Percentiles rank a stretch among this genome's conserved stretches.
Conservation (phyloP, 2,888 invertebrate genomes). For the Parnassius orleans region DNA sequence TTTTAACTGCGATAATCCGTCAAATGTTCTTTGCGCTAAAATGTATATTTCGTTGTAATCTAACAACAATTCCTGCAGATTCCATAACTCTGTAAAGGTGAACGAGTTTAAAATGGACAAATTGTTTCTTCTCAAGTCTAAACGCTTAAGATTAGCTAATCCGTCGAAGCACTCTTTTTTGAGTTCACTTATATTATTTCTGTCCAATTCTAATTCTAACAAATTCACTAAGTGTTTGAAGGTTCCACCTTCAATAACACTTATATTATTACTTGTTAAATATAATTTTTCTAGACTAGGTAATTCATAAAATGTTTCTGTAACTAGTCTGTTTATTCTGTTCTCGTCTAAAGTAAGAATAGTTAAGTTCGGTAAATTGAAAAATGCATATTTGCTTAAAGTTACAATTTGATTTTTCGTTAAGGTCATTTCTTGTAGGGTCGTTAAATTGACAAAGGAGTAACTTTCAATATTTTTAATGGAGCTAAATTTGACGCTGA, state of each 20-base stretch:
- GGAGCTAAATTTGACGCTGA: constrained; percentile 87
- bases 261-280: constrained; percentile 93
- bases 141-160: constrained; percentile 84
- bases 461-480: constrained; percentile 85
- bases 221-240: constrained; percentile 87
- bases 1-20: constrained; percentile 86
- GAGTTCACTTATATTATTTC: constrained; percentile 87
- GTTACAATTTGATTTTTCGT: constrained; percentile 85
- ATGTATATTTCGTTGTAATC: constrained; percentile 86
- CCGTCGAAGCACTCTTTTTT: constrained; percentile 90
- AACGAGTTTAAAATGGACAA: constrained; percentile 88
- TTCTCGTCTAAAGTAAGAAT: constrained; percentile 88
- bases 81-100: constrained; percentile 89
- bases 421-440: constrained; percentile 85
- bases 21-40: constrained; percentile 88
- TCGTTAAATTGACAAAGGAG: constrained; percentile 88
- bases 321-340: constrained; percentile 86
- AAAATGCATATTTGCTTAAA: constrained; percentile 85
- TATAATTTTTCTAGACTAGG: constrained; percentile 87
- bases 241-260: constrained; percentile 91
- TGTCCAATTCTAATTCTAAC: constrained; percentile 89
- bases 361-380: constrained; percentile 85
- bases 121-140: constrained; percentile 88
- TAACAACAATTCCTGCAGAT: constrained; percentile 85
- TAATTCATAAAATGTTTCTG: constrained; percentile 87